phyloP scores from a whole-genome alignment of 2,797 vertebrate genomes.

The Acanthornis magna region DNA sequence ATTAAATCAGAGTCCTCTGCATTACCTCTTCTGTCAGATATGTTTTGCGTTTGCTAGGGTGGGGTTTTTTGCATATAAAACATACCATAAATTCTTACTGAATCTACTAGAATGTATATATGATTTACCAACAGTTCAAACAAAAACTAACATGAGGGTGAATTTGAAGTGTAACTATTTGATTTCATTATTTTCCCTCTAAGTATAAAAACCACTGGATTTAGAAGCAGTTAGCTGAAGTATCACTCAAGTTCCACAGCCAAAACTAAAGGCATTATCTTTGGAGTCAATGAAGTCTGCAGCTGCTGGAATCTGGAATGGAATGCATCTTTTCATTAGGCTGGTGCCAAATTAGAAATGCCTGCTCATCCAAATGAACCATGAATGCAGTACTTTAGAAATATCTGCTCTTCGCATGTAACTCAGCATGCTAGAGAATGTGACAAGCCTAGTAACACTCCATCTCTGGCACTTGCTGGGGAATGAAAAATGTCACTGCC shows the following conservation, averaged over 20 bases:
- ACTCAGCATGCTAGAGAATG: conserved; percentile 60
- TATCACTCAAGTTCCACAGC: background rate
- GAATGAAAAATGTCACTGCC: background rate
- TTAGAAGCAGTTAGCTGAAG: conserved; percentile 39
- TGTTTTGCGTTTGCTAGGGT: background rate
- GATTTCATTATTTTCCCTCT: background rate
- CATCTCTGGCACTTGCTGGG: background rate
- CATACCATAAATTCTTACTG: conserved; percentile 23
- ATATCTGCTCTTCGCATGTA: conserved; percentile 62
- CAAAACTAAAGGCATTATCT: conserved; percentile 65
- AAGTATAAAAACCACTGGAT: background rate
- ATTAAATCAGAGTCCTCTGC: background rate
- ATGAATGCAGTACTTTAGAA: conserved; percentile 66
- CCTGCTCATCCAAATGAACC: conserved; percentile 69
- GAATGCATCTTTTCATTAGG: conserved; percentile 66
- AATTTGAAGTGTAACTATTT: background rate
- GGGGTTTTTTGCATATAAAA: background rate
- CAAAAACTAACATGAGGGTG: background rate
- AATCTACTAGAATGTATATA: background rate
- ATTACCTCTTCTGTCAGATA: background rate
- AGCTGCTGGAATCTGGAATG: conserved; percentile 66
- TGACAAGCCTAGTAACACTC: conserved; percentile 56
- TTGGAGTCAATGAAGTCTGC: conserved; percentile 60
- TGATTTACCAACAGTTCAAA: conserved; percentile 21
- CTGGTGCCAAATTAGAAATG: conserved; percentile 70